A percentile compares a stretch with the other conserved stretches of the same genome.
Conservation (phyloP, 2,113 vertebrate species). For the Leptodactylus fuscus region DNA sequence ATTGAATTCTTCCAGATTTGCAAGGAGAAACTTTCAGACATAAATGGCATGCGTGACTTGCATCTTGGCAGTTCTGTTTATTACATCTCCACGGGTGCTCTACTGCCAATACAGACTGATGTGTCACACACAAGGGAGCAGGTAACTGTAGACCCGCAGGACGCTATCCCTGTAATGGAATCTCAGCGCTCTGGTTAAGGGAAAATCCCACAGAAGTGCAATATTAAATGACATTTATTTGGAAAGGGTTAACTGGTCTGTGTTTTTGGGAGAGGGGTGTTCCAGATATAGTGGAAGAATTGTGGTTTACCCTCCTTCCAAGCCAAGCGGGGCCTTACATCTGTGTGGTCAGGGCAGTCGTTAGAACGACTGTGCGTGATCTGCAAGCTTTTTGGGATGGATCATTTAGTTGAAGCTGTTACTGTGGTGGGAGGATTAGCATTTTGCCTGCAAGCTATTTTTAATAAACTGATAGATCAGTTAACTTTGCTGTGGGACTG, state of each 20-base stretch:
- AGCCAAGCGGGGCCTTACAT: constrained; percentile 26
- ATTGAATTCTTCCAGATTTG: constrained; percentile 18
- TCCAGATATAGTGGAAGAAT: constrained; percentile 5
- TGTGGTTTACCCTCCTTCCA: neutral
- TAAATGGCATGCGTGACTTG: constrained; percentile 14
- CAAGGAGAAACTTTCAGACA: constrained; percentile 12
- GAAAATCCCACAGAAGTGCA: neutral
- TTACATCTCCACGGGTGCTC: constrained; percentile 3
- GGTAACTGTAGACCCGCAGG: neutral
- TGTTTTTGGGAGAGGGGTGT: neutral
- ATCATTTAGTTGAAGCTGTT: constrained; percentile 67
- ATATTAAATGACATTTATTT: neutral
- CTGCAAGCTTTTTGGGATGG: constrained; percentile 64
- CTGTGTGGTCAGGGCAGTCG: constrained; percentile 50
- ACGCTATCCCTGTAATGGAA: neutral
- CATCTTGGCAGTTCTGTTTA: constrained; percentile 15
- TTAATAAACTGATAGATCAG: constrained; percentile 65
- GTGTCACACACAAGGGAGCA: constrained; percentile 33
- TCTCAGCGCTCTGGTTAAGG: neutral
- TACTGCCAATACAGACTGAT: constrained; percentile 8
- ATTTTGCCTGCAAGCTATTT: constrained; percentile 65
- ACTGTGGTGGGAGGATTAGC: constrained; percentile 61
- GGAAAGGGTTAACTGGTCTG: neutral
- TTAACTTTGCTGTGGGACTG: constrained; percentile 65
- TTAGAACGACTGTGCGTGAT: constrained; percentile 58